Percentiles rank a stretch among this genome's conserved stretches.
Conservation (phyloP, 2,888 invertebrate species). For the Tetanocera ferruginea region DNA sequence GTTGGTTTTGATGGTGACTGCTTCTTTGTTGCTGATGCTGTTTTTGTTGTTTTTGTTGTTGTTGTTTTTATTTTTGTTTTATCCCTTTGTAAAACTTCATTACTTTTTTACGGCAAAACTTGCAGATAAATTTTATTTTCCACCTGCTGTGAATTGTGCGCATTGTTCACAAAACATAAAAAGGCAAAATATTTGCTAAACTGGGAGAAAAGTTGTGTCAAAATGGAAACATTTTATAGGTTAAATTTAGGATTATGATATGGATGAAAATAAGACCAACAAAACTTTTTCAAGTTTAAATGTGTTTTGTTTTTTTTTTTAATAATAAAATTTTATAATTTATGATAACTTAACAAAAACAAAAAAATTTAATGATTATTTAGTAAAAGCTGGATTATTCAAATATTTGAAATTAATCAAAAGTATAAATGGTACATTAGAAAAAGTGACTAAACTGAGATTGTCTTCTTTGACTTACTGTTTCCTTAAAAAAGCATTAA, state of each 20-base stretch:
- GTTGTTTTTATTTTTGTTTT: neutral
- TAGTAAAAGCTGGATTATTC: too few relatives aligned
- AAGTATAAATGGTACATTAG: too few relatives aligned
- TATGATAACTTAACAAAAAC: too few relatives aligned
- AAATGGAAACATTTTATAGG: neutral
- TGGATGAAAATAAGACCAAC: neutral
- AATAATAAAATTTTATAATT: too few relatives aligned
- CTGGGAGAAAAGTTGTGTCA: neutral
- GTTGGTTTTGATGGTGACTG: neutral
- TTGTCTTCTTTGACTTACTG: too few relatives aligned
- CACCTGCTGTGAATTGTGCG: constrained; percentile 19
- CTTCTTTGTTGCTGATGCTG: neutral
- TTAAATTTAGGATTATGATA: too few relatives aligned
- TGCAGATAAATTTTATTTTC: constrained; percentile 14
- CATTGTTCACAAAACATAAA: neutral
- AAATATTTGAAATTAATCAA: too few relatives aligned
- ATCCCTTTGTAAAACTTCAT: neutral
- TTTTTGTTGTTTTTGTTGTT: neutral
- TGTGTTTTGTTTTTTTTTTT: too few relatives aligned
- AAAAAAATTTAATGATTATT: too few relatives aligned
- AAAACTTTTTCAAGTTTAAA: neutral
- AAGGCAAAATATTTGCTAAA: neutral
- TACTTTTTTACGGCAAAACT: neutral
- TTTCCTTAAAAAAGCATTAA: too few relatives aligned
- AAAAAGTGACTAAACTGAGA: too few relatives aligned